Evolutionary conservation across 2,113 vertebrate species (phyloP).

Genomic region (zebrafish (Danio rerio)): DNA sequence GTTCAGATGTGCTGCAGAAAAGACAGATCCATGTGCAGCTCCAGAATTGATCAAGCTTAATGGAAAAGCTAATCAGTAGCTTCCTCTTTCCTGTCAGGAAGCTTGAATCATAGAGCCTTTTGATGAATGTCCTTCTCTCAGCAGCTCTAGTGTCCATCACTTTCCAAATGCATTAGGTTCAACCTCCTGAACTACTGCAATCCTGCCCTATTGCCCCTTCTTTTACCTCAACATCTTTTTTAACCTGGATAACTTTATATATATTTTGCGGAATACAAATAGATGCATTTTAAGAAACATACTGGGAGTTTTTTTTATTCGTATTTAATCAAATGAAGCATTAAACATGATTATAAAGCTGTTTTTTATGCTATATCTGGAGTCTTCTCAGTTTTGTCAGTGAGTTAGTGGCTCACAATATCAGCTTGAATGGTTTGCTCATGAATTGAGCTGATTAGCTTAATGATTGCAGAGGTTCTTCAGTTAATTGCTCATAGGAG

Average conservation of each 20-base stretch:
- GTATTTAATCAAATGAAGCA: too few species aligned
- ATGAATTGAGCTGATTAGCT: neutral
- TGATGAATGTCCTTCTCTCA: slow-evolving; percentile 49
- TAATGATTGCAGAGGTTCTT: neutral
- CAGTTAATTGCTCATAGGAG: slow-evolving; percentile 10
- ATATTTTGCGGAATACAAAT: too few species aligned
- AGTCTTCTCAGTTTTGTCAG: neutral
- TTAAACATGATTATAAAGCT: too few species aligned
- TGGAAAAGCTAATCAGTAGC: slow-evolving; percentile 71
- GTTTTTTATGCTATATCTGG: neutral
- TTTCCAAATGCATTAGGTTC: slow-evolving; percentile 65
- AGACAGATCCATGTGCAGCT: slow-evolving; percentile 66
- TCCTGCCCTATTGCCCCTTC: neutral
- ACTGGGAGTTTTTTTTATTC: too few species aligned
- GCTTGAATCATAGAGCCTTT: slow-evolving; percentile 43
- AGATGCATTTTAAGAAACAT: too few species aligned
- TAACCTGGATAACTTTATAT: too few species aligned
- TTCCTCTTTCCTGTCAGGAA: slow-evolving; percentile 66
- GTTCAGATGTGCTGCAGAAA: slow-evolving; percentile 59
- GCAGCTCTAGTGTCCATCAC: slow-evolving; percentile 58
- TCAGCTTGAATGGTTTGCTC: neutral
- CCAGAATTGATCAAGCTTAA: slow-evolving; percentile 68
- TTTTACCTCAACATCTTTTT: neutral
- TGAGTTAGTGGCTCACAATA: neutral
- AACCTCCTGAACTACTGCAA: slow-evolving; percentile 29